Base-by-base conservation (phyloP, 2,113 vertebrate genomes). In the Nibea albiflora region DNA sequence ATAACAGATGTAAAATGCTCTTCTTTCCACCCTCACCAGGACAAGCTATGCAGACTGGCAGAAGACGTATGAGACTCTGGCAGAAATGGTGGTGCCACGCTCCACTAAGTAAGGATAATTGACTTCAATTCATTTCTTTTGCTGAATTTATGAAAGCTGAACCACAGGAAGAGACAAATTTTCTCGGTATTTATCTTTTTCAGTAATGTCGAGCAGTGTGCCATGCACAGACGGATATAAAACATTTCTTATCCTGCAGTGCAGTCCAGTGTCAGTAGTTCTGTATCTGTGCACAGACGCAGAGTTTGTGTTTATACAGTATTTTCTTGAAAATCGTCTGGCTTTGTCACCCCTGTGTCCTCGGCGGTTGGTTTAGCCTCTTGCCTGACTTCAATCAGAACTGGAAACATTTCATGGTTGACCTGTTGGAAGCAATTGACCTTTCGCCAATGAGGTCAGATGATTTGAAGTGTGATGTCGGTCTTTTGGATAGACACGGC, bases 51-150 rank as follows among this genome's bases (percentile, higher is more conserved):
- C 88, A 4, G 98, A 99, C 88, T 99, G 98, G 98, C 95, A 99
- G 86, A 99, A 98, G 91, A 96, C 96, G 0, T 99, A 99, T 74
- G 98, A 99, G 93, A 99, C 98, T 0, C 94, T 99, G 64, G 91
- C 97, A 7, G 98, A 99, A 85, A 99, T 99, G 98, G 97, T 99
- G 9, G 98, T 99, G 47, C 98, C 98, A 57, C 96, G 98, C 78
- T 99, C 98, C 88, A 99, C 97, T 89, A 99, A 98, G 98, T 99
- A 95, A 96, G 97, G 90, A n/a, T 15, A 11, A 4, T 4, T 12
- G 1, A 46, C 7, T 61, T 57, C 22, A 67, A 0, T 44, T 47
- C 5, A 7, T 26, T 61, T 35, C 15, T 60, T 75, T 44, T 5
- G 17, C 1, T 4, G 20, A 53, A 20, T 28, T 4, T 49, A 24